A percentile compares a stretch with the other conserved stretches of the same genome.
phyloP scores from a whole-genome alignment of 1,140 invertebrate genomes.

The Leptinotarsa texana region DNA sequence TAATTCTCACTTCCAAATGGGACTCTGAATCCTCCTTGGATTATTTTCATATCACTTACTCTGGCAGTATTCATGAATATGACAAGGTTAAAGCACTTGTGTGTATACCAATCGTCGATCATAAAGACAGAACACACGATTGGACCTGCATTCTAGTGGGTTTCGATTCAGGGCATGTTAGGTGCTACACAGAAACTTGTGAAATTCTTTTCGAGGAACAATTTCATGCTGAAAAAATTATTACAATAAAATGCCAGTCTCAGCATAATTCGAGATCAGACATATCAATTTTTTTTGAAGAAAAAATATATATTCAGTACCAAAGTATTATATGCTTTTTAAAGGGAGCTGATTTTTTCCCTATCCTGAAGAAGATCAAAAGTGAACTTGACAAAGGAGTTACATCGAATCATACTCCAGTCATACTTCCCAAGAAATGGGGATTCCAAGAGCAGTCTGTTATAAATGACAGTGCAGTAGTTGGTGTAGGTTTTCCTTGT shows the following conservation, averaged over 20 bases:
- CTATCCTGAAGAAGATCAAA: constrained; percentile 76
- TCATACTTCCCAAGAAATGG: constrained; percentile 81
- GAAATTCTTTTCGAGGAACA: constrained; percentile 81
- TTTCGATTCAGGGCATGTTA: constrained; percentile 80
- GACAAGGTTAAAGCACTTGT: constrained; percentile 58
- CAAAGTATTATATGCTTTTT: constrained; percentile 76
- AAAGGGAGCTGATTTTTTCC: constrained; percentile 82
- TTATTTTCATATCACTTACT: constrained; percentile 60
- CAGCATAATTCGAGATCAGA: constrained; percentile 65
- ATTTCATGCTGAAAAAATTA: constrained; percentile 80
- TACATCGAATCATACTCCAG: constrained; percentile 62
- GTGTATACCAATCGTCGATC: constrained; percentile 59
- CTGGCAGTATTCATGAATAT: constrained; percentile 61
- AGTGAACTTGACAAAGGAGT: constrained; percentile 78
- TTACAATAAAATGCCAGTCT: constrained; percentile 81
- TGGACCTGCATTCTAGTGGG: constrained; percentile 93
- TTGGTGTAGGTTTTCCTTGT: constrained; percentile 74
- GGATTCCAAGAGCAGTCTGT: constrained; percentile 76
- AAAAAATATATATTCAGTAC: constrained; percentile 86
- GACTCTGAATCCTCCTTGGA: constrained; percentile 56
- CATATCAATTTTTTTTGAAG: constrained; percentile 64
- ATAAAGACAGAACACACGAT: constrained; percentile 62
- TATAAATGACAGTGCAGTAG: constrained; percentile 77
- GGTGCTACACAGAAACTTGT: constrained; percentile 89
- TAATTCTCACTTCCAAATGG: constrained; percentile 70